Percentiles rank a stretch among this genome's conserved stretches.
phyloP scores from a whole-genome alignment of 2,113 vertebrate species.

The Psilopogon haemacephalus region DNA sequence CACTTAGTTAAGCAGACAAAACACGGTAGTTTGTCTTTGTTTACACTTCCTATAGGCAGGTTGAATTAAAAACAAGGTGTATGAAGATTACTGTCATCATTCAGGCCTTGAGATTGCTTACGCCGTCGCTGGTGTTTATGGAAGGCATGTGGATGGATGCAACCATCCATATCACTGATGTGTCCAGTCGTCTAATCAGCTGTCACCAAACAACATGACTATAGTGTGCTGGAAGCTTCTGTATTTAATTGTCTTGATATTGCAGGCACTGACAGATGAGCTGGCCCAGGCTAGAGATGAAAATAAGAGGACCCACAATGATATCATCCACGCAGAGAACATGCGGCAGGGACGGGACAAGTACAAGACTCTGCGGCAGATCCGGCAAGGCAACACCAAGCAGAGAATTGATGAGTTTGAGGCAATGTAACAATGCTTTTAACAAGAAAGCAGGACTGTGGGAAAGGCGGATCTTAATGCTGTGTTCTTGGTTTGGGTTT shows the following conservation, averaged over 20 bases:
- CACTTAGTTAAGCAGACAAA: neutral
- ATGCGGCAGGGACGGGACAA: conserved; percentile 90
- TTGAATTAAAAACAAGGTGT: neutral
- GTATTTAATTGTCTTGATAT: rapidly evolving
- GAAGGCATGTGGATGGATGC: rapidly evolving
- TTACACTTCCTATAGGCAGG: neutral
- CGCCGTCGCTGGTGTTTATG: neutral
- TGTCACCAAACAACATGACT: neutral
- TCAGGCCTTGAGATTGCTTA: neutral
- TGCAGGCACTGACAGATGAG: conserved; percentile 88
- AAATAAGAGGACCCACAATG: conserved; percentile 90
- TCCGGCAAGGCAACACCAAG: conserved; percentile 96
- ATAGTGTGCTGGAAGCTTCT: neutral
- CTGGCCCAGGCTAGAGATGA: conserved; percentile 89
- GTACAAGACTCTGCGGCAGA: conserved; percentile 96
- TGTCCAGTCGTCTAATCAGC: neutral
- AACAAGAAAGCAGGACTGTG: conserved; percentile 35
- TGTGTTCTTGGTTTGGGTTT: conserved; percentile 5
- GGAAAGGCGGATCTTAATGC: conserved; percentile 60
- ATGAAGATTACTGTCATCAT: neutral
- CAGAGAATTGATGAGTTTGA: conserved; percentile 98
- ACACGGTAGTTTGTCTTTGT: neutral
- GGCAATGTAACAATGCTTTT: conserved; percentile 80
- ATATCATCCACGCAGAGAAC: conserved; percentile 91
- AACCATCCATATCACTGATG: rapidly evolving